A percentile compares a stretch with the other conserved stretches of the same genome.
These are phyloP conservation scores for Grallaria varia DNA, from an alignment of 2,113 vertebrate genomes.

Conservation along the genomic window DNA sequence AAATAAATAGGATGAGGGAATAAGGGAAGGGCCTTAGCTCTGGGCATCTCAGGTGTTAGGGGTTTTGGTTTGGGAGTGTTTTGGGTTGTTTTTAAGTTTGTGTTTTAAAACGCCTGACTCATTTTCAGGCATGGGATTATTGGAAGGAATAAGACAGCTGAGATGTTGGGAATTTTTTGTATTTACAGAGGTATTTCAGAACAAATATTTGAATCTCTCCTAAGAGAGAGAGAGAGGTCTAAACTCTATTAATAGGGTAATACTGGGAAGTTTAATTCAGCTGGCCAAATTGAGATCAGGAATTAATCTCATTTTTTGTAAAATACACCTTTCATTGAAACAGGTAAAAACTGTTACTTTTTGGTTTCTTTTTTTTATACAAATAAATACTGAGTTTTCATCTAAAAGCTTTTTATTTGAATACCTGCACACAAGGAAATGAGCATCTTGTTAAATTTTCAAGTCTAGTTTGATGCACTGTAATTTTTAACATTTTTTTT, in stretches of 20 bases:
- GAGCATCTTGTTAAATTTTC: not conserved
- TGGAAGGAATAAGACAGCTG: constrained; percentile 30
- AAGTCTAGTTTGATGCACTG: not conserved
- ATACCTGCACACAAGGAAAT: not conserved
- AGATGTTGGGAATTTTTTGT: not conserved
- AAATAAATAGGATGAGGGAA: not conserved
- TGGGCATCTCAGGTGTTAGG: constrained; percentile 1
- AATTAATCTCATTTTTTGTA: not conserved
- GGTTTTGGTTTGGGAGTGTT: not conserved
- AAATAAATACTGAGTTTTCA: not conserved
- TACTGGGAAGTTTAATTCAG: not conserved
- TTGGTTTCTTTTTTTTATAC: not conserved
- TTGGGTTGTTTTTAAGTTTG: not conserved
- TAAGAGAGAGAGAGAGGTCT: not conserved
- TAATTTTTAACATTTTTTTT: not conserved
- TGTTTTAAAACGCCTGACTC: not conserved
- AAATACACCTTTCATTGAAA: not conserved
- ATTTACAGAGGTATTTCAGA: not conserved
- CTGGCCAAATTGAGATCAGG: not conserved
- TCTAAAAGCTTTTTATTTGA: not conserved
- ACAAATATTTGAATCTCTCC: not conserved
- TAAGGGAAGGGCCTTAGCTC: not conserved
- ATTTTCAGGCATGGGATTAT: not conserved
- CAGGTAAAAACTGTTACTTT: not conserved
- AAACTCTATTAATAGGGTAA: not conserved